Conservation (phyloP, 2,888 invertebrate genomes). For the Plagodis dolabraria region DNA sequence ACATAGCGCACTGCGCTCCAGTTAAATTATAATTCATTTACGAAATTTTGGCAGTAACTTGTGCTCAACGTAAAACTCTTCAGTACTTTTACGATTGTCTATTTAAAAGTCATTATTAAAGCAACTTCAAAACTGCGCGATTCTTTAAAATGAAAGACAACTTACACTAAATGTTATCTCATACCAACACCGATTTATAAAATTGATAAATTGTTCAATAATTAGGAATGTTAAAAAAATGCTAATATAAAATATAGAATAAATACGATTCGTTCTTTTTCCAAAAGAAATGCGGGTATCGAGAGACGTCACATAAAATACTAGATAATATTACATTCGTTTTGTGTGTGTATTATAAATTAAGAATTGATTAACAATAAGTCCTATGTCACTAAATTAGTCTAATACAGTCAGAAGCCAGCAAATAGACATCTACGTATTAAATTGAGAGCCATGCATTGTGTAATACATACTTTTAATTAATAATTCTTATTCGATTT, state of each 20-base stretch:
- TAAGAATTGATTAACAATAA: not conserved
- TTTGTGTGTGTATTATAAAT: not conserved
- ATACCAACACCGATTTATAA: slow-evolving; percentile 34
- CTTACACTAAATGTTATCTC: slow-evolving; percentile 29
- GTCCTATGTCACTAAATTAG: not conserved
- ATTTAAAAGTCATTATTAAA: not conserved
- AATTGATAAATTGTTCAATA: slow-evolving; percentile 16
- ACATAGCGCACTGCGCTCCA: too few relatives aligned
- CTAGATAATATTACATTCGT: not conserved
- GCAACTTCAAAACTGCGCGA: not conserved
- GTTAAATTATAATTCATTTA: too few relatives aligned
- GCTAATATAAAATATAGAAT: slow-evolving; percentile 12
- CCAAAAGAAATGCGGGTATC: too few relatives aligned
- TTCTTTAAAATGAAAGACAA: slow-evolving; percentile 7
- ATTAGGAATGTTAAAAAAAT: slow-evolving; percentile 39
- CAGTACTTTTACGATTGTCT: too few relatives aligned
- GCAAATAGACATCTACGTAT: not conserved
- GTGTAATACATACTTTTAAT: not conserved
- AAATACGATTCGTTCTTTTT: too few relatives aligned
- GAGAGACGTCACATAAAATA: not conserved
- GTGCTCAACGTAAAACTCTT: too few relatives aligned
- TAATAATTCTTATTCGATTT: not conserved
- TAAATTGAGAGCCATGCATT: too few relatives aligned
- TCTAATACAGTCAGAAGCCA: slow-evolving; percentile 1
- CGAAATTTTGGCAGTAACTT: too few relatives aligned